Conservation (phyloP, 2,113 vertebrate species). For the human region DNA sequence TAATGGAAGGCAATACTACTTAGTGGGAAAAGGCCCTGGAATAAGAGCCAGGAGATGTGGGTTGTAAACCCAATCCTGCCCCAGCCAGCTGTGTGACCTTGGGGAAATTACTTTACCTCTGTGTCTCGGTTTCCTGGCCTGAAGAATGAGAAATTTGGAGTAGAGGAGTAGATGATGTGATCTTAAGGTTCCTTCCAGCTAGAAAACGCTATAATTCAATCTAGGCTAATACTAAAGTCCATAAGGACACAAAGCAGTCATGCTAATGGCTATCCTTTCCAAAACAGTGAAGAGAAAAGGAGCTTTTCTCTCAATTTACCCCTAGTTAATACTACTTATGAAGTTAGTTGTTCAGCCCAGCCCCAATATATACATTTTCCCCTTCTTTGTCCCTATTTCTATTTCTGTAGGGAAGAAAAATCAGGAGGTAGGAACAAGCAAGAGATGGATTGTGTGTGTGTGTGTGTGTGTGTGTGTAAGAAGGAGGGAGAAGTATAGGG, state of each 20-base stretch:
- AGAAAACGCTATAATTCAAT: slow-evolving; percentile 65
- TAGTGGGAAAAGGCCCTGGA: slow-evolving; percentile 50
- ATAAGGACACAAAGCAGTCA: slow-evolving; percentile 70
- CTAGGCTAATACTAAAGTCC: slow-evolving; percentile 70
- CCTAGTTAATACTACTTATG: slow-evolving; percentile 60
- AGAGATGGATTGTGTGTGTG: background rate
- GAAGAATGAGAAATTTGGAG: slow-evolving; percentile 50
- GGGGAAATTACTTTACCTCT: slow-evolving; percentile 55
- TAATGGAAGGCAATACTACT: slow-evolving; percentile 33
- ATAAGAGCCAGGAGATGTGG: slow-evolving; percentile 58
- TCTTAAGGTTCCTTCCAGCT: slow-evolving; percentile 72
- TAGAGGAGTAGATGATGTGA: slow-evolving; percentile 50
- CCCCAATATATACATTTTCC: slow-evolving; percentile 70
- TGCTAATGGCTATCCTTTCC: slow-evolving; percentile 78
- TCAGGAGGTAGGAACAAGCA: slow-evolving; percentile 70
- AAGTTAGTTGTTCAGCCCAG: slow-evolving; percentile 64
- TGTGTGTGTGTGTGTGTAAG: background rate
- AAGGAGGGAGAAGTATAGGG: background rate
- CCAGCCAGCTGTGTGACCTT: slow-evolving; percentile 60
- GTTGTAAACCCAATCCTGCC: slow-evolving; percentile 67
- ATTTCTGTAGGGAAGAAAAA: slow-evolving; percentile 69
- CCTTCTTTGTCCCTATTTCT: slow-evolving; percentile 64
- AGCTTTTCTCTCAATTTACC: slow-evolving; percentile 68
- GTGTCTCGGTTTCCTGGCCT: slow-evolving; percentile 56
- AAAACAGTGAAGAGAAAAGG: slow-evolving; percentile 74